Base-by-base conservation (phyloP, 2,888 invertebrate genomes). In the Prosapia bicincta region DNA sequence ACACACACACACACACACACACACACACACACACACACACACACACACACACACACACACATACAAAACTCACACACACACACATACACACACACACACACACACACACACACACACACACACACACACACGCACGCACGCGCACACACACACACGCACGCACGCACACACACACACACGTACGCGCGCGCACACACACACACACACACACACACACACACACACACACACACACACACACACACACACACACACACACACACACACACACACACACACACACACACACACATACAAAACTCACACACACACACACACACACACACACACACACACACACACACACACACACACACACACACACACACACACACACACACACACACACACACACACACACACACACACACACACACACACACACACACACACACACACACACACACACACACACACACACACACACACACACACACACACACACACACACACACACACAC, bases 51-150 rank as follows among this genome's bases (percentile, higher is more conserved):
- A 30, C 30, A 30, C 30, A 30, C 30, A 30, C 30, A 30, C 30
- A 30, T 9, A 65, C 65, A n/a, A 23, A 5, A 65, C 65, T 5
- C 65, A 65, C 65, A 23, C 65, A 65, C 65, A 23, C 65, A 65
- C 65, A 23, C 65, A 65, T 13, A 23, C 65, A 65, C 65, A 23
- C 65, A 65, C 65, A 23, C 65, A 23, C 65, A 65, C 65, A 65
- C 65, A 65, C 65, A 65, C 65, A 65, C 65, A 65, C 65, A 65
- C 65, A 65, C 65, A 65, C 65, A 65, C 65, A 65, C 65, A 65
- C 65, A 65, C 65, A 65, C 65, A 65, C 65, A 65, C 65, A 65
- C 65, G 13, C 65, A 65, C 65, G 13, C 65, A 65, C 65, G 13
- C 65, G 13, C 65, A 65, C 65, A 65, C 65, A 65, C 65, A 65